These are phyloP conservation scores for Nomia melanderi DNA, from an alignment of 1,140 invertebrate genomes.

Conservation along the genomic window DNA sequence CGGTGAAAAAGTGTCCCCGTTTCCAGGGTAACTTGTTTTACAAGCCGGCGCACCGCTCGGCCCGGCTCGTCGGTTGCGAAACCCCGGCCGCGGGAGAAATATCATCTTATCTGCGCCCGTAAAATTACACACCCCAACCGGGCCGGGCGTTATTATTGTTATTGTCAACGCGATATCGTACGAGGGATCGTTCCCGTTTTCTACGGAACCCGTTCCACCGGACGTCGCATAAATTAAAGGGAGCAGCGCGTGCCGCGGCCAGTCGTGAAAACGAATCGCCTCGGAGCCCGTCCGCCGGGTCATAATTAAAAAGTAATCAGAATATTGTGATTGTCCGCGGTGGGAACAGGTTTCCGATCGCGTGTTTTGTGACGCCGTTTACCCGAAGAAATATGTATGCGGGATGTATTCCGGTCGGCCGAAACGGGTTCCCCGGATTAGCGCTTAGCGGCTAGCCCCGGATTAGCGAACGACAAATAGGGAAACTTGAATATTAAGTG, in stretches of 20 bases:
- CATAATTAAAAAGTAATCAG: not conserved
- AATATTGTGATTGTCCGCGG: not conserved
- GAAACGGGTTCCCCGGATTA: too few species aligned
- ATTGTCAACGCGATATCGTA: not conserved
- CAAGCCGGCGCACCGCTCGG: conserved; percentile 10
- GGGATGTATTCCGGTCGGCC: too few species aligned
- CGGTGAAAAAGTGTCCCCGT: conserved; percentile 34
- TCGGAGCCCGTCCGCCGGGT: conserved; percentile 2
- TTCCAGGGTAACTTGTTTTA: conserved; percentile 20
- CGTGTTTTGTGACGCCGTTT: not conserved
- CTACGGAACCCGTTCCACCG: conserved; percentile 10
- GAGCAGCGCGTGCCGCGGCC: not conserved
- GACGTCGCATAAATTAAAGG: conserved; percentile 19
- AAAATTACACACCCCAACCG: conserved; percentile 15
- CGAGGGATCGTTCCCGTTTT: conserved; percentile 21
- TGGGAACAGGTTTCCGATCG: not conserved
- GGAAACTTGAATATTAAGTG: too few species aligned
- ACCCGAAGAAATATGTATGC: too few species aligned
- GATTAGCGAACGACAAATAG: too few species aligned
- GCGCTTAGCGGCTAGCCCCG: too few species aligned
- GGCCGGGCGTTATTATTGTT: conserved; percentile 13
- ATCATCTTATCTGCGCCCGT: not conserved
- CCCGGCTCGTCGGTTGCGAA: not conserved
- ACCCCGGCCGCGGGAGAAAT: conserved; percentile 1
- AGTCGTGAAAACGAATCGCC: not conserved